Evolutionary conservation across 2,113 vertebrate species (phyloP).

Genomic region (Candoia aspera): DNA sequence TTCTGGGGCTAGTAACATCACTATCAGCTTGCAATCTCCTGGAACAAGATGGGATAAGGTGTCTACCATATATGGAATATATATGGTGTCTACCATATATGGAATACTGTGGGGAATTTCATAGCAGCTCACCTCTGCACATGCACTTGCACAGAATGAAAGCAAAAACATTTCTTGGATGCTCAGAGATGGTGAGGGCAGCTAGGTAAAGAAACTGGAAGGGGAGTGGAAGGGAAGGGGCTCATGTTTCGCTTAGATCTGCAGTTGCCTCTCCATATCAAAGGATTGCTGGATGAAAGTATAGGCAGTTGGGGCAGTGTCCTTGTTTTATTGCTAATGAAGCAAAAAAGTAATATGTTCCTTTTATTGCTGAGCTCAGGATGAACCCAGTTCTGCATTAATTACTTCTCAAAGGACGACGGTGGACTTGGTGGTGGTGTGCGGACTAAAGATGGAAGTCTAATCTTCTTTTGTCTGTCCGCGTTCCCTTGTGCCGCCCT

Average conservation of each 20-base stretch:
- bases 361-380: conserved; percentile 49
- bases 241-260: neutral
- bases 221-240: neutral
- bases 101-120: neutral
- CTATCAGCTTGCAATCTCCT: neutral
- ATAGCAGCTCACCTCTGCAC: neutral
- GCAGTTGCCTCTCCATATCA: neutral
- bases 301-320: neutral
- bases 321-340: conserved; percentile 33
- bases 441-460: conserved; percentile 1
- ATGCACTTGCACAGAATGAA: neutral
- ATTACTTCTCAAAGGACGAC: conserved; percentile 42
- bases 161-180: neutral
- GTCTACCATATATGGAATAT: neutral
- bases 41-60: neutral
- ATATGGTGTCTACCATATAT: too few species aligned
- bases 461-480: neutral
- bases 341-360: conserved; percentile 34
- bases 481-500: neutral
- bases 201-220: neutral
- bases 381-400: conserved; percentile 46
- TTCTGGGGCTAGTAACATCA: neutral
- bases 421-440: neutral
- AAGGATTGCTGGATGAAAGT: neutral
- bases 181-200: neutral